Evolutionary conservation across 2,888 invertebrate genomes (phyloP).

Genomic region (Zygaena filipendulae): DNA sequence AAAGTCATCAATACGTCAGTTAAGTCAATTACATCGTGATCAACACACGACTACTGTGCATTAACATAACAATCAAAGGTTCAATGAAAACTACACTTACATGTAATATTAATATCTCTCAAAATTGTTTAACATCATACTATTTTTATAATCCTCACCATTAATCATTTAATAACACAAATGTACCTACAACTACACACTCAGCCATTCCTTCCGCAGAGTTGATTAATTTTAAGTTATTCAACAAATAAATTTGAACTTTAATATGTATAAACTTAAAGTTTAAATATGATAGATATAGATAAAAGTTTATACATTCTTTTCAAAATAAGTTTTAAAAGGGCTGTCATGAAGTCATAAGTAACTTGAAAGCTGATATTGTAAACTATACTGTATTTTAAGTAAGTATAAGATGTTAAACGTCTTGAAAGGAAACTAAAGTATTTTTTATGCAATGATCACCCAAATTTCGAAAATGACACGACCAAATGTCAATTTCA

Average conservation of each 20-base stretch:
- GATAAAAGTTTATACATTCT: too few species aligned
- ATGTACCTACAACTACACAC: constrained; percentile 64
- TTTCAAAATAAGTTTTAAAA: too few species aligned
- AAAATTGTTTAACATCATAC: constrained; percentile 31
- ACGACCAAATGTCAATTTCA: too few species aligned
- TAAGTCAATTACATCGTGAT: constrained; percentile 66
- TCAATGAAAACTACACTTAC: constrained; percentile 32
- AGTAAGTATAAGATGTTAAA: too few species aligned
- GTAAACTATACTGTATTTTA: too few species aligned
- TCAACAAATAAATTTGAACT: constrained; percentile 28
- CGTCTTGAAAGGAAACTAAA: too few species aligned
- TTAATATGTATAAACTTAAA: too few species aligned
- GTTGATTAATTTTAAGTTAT: constrained; percentile 32
- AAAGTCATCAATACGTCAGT: constrained; percentile 66
- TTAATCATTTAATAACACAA: constrained; percentile 69
- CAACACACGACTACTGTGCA: constrained; percentile 63
- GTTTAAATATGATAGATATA: too few species aligned
- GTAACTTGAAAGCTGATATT: too few species aligned
- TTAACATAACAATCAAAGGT: constrained; percentile 28
- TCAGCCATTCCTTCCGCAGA: constrained; percentile 62
- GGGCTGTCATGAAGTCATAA: too few species aligned
- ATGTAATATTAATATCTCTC: constrained; percentile 27
- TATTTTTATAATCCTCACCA: constrained; percentile 53
- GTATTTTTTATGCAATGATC: too few species aligned
- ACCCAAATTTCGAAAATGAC: too few species aligned